These are phyloP conservation scores for Scartelaos histophorus DNA, from an alignment of 2,113 vertebrate species.

Conservation along the genomic window DNA sequence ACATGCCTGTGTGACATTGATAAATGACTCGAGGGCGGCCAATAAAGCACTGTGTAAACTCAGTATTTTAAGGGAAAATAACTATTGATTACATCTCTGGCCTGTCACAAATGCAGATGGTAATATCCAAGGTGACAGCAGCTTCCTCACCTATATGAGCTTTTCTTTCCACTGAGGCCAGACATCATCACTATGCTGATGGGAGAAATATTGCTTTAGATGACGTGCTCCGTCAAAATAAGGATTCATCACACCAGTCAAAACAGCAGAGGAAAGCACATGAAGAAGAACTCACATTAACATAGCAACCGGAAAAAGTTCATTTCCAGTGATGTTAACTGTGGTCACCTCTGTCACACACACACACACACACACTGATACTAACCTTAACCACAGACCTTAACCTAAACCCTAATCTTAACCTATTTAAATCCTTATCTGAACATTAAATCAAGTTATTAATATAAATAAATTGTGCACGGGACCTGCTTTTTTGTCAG, in stretches of 20 bases:
- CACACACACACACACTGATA: no score
- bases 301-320: conserved; percentile 23
- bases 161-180: conserved; percentile 29
- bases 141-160: conserved; percentile 41
- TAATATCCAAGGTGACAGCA: conserved; percentile 54
- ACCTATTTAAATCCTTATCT: no score
- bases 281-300: conserved; percentile 20
- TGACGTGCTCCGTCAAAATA: conserved; percentile 51
- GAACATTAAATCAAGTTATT: no score
- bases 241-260: conserved; percentile 39
- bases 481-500: no score
- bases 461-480: no score
- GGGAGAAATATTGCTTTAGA: conserved; percentile 55
- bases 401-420: no score
- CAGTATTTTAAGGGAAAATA: conserved; percentile 62
- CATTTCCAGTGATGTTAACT: conserved; percentile 25
- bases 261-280: conserved; percentile 31
- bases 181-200: conserved; percentile 3
- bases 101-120: conserved; percentile 51
- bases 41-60: conserved; percentile 48
- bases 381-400: no score
- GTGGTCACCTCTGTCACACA: neutral
- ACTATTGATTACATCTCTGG: conserved; percentile 69
- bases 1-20: conserved; percentile 57
- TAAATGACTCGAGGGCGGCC: conserved; percentile 53